Percentiles rank a stretch among this genome's conserved stretches.
These are phyloP conservation scores for Cryptoprocta ferox DNA, from an alignment of 2,797 vertebrate genomes.

Conservation along the genomic window DNA sequence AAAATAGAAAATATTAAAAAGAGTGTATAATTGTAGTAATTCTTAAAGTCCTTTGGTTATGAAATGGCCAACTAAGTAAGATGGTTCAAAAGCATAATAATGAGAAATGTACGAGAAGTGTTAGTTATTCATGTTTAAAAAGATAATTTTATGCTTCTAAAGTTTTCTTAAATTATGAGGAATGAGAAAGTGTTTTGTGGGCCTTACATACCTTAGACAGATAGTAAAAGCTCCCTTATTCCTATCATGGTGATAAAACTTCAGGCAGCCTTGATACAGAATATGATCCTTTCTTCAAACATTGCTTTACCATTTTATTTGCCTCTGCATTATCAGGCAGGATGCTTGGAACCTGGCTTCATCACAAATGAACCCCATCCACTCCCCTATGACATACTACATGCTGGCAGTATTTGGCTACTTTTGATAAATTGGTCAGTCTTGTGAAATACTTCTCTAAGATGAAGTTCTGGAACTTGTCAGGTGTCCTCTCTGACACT, in stretches of 20 bases:
- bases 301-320: neutral
- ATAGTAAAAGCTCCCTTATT: neutral
- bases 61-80: neutral
- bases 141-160: neutral
- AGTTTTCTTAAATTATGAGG: neutral
- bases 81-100: neutral
- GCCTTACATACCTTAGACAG: neutral
- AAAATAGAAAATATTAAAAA: slow-evolving; percentile 42
- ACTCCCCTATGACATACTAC: neutral
- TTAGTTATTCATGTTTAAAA: slow-evolving; percentile 29
- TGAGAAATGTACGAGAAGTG: neutral
- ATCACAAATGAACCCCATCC: slow-evolving; percentile 32
- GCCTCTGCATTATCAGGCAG: neutral
- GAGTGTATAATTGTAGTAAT: neutral
- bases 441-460: slow-evolving; percentile 72
- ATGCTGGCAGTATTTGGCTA: neutral
- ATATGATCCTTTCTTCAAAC: neutral
- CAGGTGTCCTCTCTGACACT: slow-evolving; percentile 74
- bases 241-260: neutral
- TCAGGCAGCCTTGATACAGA: neutral
- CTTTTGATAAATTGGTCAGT: slow-evolving; percentile 65
- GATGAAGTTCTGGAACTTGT: slow-evolving; percentile 75
- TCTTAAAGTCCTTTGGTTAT: neutral
- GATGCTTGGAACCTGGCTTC: neutral
- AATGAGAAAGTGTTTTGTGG: neutral